These are phyloP conservation scores for Platyura marginata DNA, from an alignment of 1,140 invertebrate genomes.

Conservation along the genomic window DNA sequence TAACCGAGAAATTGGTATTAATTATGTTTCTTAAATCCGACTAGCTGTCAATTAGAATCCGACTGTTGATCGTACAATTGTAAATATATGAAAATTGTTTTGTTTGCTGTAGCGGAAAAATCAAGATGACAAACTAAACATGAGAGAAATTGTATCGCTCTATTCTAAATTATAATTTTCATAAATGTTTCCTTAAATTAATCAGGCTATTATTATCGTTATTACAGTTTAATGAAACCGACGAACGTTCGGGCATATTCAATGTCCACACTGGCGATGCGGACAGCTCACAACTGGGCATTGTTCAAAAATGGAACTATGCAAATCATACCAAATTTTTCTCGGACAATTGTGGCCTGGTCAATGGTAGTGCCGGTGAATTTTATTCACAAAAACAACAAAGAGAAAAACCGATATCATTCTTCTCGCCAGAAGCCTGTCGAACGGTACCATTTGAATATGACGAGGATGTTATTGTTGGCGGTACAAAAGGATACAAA, in stretches of 20 bases:
- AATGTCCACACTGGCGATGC: constrained; percentile 49
- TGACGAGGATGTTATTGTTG: constrained; percentile 27
- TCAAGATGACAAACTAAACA: too few species aligned
- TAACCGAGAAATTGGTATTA: too few species aligned
- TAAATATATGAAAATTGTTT: too few species aligned
- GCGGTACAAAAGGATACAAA: constrained; percentile 34
- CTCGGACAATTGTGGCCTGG: constrained; percentile 31
- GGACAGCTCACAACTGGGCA: constrained; percentile 38
- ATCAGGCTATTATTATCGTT: too few species aligned
- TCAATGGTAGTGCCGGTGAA: constrained; percentile 53
- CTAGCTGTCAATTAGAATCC: too few species aligned
- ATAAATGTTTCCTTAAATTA: too few species aligned
- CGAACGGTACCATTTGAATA: constrained; percentile 37
- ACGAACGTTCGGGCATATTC: constrained; percentile 46
- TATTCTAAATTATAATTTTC: too few species aligned
- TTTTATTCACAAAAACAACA: constrained; percentile 45
- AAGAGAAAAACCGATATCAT: constrained; percentile 32
- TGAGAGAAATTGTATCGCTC: too few species aligned
- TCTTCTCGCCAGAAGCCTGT: constrained; percentile 53
- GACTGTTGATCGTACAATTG: too few species aligned
- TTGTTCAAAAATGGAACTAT: constrained; percentile 48
- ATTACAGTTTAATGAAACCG: constrained; percentile 58
- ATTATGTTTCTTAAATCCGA: too few species aligned
- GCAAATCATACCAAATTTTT: constrained; percentile 36
- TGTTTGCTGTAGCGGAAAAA: too few species aligned